phyloP scores from a whole-genome alignment of 2,797 vertebrate genomes.

The Onychomys arenicola region DNA sequence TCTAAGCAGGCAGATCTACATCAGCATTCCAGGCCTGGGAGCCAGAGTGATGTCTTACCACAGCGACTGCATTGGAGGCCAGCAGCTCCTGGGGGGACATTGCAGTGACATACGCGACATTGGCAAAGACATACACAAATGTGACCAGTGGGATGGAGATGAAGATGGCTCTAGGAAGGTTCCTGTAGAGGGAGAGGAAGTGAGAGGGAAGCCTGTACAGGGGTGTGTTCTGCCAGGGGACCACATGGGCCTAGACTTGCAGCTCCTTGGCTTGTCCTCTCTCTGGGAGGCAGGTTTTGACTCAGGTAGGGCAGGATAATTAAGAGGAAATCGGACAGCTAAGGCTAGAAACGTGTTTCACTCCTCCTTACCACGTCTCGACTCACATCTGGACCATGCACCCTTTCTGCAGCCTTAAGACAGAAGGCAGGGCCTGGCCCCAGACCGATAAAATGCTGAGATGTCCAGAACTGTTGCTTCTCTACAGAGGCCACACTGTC shows the following conservation, averaged over 20 bases:
- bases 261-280: not conserved
- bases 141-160: slow-evolving; percentile 97
- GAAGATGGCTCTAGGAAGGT: slow-evolving; percentile 96
- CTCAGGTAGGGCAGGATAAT: not conserved
- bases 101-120: slow-evolving; percentile 96
- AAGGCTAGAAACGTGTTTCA: slow-evolving; percentile 13
- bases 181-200: slow-evolving; percentile 88
- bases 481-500: not conserved
- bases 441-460: slow-evolving; percentile 19
- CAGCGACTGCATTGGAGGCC: slow-evolving; percentile 96
- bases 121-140: slow-evolving; percentile 97
- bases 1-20: not conserved
- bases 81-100: slow-evolving; percentile 97
- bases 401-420: not conserved
- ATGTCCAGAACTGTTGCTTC: not conserved
- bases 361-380: not conserved
- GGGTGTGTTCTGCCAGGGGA: not conserved
- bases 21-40: not conserved
- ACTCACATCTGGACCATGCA: slow-evolving; percentile 20
- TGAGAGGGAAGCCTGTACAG: slow-evolving; percentile 40
- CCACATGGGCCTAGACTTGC: not conserved
- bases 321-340: slow-evolving; percentile 42
- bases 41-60: slow-evolving; percentile 88
- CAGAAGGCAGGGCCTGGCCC: not conserved
- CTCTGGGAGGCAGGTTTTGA: not conserved